These are phyloP conservation scores for Himalopsyche kuldschensis DNA, from an alignment of 2,888 invertebrate species.

Conservation along the genomic window DNA sequence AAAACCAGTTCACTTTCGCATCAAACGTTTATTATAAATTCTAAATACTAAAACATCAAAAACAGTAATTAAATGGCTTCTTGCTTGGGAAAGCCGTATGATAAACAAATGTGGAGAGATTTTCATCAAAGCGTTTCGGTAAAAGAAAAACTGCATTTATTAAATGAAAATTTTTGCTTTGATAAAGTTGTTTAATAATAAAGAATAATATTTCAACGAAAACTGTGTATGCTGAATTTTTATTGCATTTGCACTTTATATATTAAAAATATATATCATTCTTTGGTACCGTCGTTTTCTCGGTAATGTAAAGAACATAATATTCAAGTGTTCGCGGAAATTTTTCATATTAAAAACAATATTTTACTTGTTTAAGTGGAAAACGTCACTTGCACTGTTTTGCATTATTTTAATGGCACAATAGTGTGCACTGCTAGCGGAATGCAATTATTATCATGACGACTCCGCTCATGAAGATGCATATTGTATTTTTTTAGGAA, in stretches of 20 bases:
- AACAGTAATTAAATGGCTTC: too few species aligned
- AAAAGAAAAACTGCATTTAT: too few species aligned
- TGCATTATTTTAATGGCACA: conserved; percentile 24
- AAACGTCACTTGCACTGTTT: conserved; percentile 5
- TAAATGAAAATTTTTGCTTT: background rate
- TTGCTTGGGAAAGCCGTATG: too few species aligned
- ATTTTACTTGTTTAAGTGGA: conserved; percentile 7
- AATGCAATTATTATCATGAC: conserved; percentile 9
- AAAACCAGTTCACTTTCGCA: too few species aligned
- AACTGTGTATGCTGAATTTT: background rate
- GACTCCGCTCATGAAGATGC: background rate
- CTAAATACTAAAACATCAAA: too few species aligned
- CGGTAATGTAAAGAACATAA: background rate
- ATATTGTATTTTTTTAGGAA: too few species aligned
- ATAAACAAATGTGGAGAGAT: too few species aligned
- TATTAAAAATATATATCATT: background rate
- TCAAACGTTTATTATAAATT: too few species aligned
- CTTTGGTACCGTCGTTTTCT: background rate
- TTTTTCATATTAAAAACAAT: conserved; percentile 23
- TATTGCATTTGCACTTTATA: background rate
- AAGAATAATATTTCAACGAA: background rate
- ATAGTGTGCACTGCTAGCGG: conserved; percentile 11
- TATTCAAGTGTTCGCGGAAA: background rate
- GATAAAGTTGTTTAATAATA: background rate
- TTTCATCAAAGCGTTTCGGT: too few species aligned